Conservation (phyloP, 2,888 invertebrate genomes). For the Blastobasis adustella region DNA sequence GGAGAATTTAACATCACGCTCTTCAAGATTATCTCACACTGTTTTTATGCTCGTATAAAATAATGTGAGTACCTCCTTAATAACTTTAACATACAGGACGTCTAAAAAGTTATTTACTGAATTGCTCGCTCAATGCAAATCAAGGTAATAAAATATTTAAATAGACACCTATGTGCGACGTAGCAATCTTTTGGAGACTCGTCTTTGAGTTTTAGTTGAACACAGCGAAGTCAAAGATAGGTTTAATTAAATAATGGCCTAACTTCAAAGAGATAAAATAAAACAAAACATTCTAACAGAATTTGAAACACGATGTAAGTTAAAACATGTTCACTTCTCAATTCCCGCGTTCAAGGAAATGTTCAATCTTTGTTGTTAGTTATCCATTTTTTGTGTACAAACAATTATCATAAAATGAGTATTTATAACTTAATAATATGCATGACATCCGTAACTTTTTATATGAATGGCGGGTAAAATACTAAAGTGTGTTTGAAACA, state of each 20-base stretch:
- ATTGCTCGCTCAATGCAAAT: too few relatives aligned
- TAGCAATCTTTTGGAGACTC: too few relatives aligned
- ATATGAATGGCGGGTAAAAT: too few relatives aligned
- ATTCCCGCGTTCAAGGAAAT: slow-evolving; percentile 56
- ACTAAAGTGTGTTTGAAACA: too few relatives aligned
- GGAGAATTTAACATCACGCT: slow-evolving; percentile 38
- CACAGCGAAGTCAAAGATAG: too few relatives aligned
- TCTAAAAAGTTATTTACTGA: too few relatives aligned
- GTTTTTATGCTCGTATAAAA: slow-evolving; percentile 21
- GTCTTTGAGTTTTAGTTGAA: too few relatives aligned
- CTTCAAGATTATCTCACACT: slow-evolving; percentile 24
- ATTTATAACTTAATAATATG: slow-evolving; percentile 33
- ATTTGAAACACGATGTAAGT: slow-evolving; percentile 11
- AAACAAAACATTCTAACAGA: slow-evolving; percentile 14
- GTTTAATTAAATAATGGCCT: too few relatives aligned
- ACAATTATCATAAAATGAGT: slow-evolving; percentile 35
- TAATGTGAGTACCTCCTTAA: too few relatives aligned
- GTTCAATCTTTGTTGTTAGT: slow-evolving; percentile 35
- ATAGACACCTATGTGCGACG: too few relatives aligned
- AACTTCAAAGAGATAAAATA: not conserved
- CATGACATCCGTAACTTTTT: slow-evolving; percentile 16
- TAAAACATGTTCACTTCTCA: slow-evolving; percentile 2
- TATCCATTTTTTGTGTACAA: slow-evolving; percentile 29
- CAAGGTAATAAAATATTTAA: too few relatives aligned
- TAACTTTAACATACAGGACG: too few relatives aligned